These are phyloP conservation scores for Streptopelia turtur DNA, from an alignment of 2,797 vertebrate species.

Conservation along the genomic window DNA sequence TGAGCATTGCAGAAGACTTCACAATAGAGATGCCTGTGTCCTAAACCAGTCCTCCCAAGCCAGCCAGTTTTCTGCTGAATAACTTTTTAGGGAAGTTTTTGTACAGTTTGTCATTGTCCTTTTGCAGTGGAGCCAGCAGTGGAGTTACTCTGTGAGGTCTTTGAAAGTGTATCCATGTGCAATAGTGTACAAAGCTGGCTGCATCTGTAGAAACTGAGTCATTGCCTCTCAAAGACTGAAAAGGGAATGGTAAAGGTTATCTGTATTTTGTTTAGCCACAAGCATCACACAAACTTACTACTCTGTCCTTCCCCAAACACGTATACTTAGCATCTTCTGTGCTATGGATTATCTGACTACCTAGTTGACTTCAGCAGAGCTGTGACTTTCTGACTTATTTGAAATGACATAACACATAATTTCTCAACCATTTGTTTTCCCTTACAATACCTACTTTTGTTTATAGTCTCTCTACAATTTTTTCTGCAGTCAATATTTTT, in stretches of 20 bases:
- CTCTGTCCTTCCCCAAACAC: not conserved
- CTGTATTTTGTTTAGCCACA: not conserved
- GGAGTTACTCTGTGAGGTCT: not conserved
- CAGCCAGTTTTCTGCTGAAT: not conserved
- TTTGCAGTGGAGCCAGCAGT: not conserved
- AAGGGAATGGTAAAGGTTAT: not conserved
- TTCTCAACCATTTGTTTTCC: not conserved
- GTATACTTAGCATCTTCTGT: not conserved
- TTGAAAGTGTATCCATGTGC: not conserved
- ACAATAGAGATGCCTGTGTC: not conserved
- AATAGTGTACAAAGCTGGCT: not conserved
- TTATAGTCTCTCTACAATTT: not conserved
- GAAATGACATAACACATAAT: not conserved
- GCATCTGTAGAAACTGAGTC: not conserved
- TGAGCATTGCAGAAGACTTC: not conserved
- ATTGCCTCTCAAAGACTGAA: not conserved
- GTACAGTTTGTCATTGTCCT: not conserved
- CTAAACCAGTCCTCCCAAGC: not conserved
- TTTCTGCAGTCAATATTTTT: not conserved
- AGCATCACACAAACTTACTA: not conserved
- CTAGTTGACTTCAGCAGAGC: not conserved
- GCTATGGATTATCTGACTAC: not conserved
- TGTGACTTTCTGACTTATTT: not conserved
- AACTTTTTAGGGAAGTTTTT: not conserved
- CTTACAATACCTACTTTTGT: not conserved